Evolutionary conservation across 2,888 invertebrate genomes (phyloP).

Genomic region (Drosophila gaucha): DNA sequence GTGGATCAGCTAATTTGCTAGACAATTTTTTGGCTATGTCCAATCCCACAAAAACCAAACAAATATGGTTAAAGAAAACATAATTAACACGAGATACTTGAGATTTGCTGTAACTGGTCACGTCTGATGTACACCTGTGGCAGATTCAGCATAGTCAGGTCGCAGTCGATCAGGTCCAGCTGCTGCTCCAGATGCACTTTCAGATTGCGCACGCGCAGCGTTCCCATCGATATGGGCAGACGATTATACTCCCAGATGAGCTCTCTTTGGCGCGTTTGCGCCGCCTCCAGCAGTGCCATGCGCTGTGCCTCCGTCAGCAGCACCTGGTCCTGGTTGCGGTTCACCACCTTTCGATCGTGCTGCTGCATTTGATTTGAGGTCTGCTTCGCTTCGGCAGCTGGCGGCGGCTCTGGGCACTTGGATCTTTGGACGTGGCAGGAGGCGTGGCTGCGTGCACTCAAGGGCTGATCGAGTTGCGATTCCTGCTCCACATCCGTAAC

Average conservation of each 20-base stretch:
- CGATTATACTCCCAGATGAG: constrained; percentile 61
- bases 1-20: background rate
- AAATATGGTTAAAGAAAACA: too few relatives aligned
- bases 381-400: background rate
- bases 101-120: constrained; percentile 44
- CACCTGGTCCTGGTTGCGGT: constrained; percentile 2
- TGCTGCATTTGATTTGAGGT: background rate
- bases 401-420: background rate
- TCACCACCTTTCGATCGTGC: background rate
- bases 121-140: constrained; percentile 36
- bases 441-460: constrained; percentile 41
- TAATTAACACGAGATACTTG: constrained; percentile 28
- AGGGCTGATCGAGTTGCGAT: constrained; percentile 39
- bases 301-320: constrained; percentile 46
- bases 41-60: background rate
- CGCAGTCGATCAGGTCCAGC: constrained; percentile 54
- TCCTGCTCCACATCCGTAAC: constrained; percentile 58
- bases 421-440: constrained; percentile 14
- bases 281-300: constrained; percentile 20
- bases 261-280: constrained; percentile 34
- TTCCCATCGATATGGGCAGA: constrained; percentile 56
- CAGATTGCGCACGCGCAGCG: constrained; percentile 62
- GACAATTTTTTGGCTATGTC: background rate
- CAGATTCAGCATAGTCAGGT: constrained; percentile 41
- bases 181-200: constrained; percentile 54